Evolutionary conservation across 2,797 vertebrate species (phyloP).

Genomic region (Amblyopsis hoosieri): DNA sequence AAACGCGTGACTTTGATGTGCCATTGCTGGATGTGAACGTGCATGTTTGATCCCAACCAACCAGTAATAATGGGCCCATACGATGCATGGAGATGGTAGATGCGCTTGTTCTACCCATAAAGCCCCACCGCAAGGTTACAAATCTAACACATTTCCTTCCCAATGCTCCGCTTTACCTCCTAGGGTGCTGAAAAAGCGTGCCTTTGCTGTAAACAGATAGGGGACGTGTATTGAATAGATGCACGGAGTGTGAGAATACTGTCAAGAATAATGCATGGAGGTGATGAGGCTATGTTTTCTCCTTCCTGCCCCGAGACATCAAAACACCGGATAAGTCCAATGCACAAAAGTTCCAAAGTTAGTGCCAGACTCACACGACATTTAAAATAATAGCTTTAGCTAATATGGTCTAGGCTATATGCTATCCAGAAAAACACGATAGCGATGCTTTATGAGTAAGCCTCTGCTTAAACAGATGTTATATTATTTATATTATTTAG

Average conservation of each 20-base stretch:
- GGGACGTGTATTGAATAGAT: constrained; percentile 61
- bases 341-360: constrained; percentile 26
- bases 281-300: constrained; percentile 56
- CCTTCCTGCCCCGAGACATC: constrained; percentile 61
- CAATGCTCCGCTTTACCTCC: constrained; percentile 41
- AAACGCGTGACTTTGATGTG: constrained; percentile 67
- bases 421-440: not conserved
- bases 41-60: constrained; percentile 55
- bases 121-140: constrained; percentile 4
- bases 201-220: constrained; percentile 12
- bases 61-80: constrained; percentile 39
- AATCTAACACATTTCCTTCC: constrained; percentile 65
- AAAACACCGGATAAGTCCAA: constrained; percentile 55
- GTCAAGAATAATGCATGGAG: constrained; percentile 45
- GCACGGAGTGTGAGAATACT: constrained; percentile 45
- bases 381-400: not conserved
- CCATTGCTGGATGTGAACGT: constrained; percentile 32
- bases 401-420: not conserved
- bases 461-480: too few species aligned
- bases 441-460: not conserved
- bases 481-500: too few species aligned
- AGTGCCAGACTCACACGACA: constrained; percentile 28
- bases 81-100: constrained; percentile 20
- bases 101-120: constrained; percentile 2
- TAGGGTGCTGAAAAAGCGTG: constrained; percentile 32